A percentile compares a stretch with the other conserved stretches of the same genome.
phyloP scores from a whole-genome alignment of 2,888 invertebrate genomes.

The Epinotia ramella region DNA sequence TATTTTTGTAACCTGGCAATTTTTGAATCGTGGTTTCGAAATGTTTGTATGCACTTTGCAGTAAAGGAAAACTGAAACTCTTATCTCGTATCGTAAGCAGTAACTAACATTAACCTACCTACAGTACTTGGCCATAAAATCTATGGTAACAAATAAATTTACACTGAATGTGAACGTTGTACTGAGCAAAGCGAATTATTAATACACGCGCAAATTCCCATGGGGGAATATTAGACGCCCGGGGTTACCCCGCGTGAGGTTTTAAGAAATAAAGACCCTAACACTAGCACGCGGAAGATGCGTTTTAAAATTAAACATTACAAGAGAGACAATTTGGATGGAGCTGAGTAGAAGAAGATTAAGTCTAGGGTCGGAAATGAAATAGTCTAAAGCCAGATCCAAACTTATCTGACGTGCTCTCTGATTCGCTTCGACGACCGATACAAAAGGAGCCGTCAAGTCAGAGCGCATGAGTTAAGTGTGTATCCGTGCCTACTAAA shows the following conservation, averaged over 20 bases:
- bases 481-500: too few relatives aligned
- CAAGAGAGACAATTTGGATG: constrained; percentile 64
- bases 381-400: background rate
- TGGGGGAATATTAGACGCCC: background rate
- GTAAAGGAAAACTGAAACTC: constrained; percentile 37
- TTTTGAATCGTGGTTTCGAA: background rate
- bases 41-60: background rate
- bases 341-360: constrained; percentile 63
- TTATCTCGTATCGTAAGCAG: constrained; percentile 75
- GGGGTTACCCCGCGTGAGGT: background rate
- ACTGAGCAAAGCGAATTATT: constrained; percentile 72
- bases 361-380: constrained; percentile 1
- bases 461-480: too few relatives aligned
- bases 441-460: too few relatives aligned
- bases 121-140: constrained; percentile 80
- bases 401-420: too few relatives aligned
- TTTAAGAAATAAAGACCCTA: constrained; percentile 45
- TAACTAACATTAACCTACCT: constrained; percentile 74
- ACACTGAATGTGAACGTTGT: constrained; percentile 64
- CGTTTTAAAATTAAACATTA: constrained; percentile 46
- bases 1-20: background rate
- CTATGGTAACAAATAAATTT: constrained; percentile 82
- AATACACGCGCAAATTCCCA: constrained; percentile 19
- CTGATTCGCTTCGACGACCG: too few relatives aligned
- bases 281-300: constrained; percentile 48